phyloP scores from a whole-genome alignment of 2,888 invertebrate species.

The Thysanoteuthis rhombus region DNA sequence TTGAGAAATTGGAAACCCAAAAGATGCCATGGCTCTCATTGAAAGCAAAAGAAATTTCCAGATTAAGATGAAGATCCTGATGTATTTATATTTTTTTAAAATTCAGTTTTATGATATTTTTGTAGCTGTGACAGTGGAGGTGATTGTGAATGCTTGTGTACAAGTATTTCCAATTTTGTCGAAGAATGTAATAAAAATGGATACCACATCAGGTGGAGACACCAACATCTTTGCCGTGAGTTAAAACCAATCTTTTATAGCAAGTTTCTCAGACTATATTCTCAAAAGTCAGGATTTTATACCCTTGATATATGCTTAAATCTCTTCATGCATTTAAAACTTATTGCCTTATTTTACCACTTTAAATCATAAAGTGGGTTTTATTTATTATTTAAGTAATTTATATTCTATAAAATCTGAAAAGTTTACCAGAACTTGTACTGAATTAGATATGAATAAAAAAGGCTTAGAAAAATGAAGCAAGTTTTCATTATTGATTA shows the following conservation, averaged over 20 bases:
- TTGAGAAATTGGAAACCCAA: no score
- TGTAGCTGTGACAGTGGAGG: constrained; percentile 27
- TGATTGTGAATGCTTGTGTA: constrained; percentile 29
- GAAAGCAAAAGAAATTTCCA: no score
- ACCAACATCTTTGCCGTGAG: constrained; percentile 31
- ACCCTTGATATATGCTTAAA: no score
- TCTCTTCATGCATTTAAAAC: no score
- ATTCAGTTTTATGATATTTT: background rate
- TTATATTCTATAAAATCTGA: background rate
- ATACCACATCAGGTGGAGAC: constrained; percentile 17
- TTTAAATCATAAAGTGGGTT: no score
- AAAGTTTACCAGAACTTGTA: background rate
- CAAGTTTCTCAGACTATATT: background rate
- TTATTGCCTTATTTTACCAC: no score
- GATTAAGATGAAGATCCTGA: no score
- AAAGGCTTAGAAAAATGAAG: background rate
- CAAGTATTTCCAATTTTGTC: constrained; percentile 27
- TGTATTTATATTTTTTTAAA: background rate
- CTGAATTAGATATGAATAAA: background rate
- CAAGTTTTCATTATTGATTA: background rate
- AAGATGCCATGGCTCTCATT: no score
- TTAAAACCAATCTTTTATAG: background rate
- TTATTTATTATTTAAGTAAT: no score
- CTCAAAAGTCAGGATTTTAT: background rate
- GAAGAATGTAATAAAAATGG: constrained; percentile 30